Conservation (phyloP, 2,888 invertebrate genomes). For the Fabriciana adippe region DNA sequence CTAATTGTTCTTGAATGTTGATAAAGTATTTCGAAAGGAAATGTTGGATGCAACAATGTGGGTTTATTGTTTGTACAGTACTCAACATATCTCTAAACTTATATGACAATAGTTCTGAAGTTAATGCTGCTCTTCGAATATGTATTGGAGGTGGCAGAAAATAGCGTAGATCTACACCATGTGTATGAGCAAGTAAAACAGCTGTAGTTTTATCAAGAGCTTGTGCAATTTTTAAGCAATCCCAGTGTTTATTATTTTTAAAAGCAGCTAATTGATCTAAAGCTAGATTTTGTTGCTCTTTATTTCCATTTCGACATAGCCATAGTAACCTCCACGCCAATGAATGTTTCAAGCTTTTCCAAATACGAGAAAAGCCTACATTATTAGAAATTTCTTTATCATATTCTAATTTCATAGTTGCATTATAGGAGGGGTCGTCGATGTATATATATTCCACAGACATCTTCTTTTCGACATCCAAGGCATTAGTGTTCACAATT, state of each 20-base stretch:
- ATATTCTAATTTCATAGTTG: conserved; percentile 56
- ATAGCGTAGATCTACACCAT: conserved; percentile 86
- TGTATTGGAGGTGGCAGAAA: conserved; percentile 87
- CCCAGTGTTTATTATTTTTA: conserved; percentile 85
- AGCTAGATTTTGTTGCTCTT: conserved; percentile 84
- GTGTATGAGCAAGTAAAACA: conserved; percentile 88
- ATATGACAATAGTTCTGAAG: conserved; percentile 66
- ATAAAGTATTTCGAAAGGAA: conserved; percentile 71
- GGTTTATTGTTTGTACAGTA: conserved; percentile 55
- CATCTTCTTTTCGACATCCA: conserved; percentile 69
- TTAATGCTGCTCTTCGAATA: conserved; percentile 64
- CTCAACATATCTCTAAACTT: conserved; percentile 62
- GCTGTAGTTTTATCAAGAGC: conserved; percentile 89
- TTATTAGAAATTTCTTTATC: conserved; percentile 55
- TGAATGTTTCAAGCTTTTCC: conserved; percentile 85
- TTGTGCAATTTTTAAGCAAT: conserved; percentile 89
- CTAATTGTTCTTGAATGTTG: conserved; percentile 67
- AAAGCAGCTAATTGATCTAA: conserved; percentile 85
- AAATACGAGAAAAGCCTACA: conserved; percentile 67
- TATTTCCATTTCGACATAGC: conserved; percentile 85
- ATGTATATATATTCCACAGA: conserved; percentile 74
- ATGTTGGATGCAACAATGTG: conserved; percentile 67
- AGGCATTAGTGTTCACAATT: conserved; percentile 65
- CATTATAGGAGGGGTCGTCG: conserved; percentile 67
- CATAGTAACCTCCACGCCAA: conserved; percentile 85